Evolutionary conservation across 2,888 invertebrate species (phyloP), one percentile per base, ranked within the genome.

Genomic region (Allygus modestus): DNA sequence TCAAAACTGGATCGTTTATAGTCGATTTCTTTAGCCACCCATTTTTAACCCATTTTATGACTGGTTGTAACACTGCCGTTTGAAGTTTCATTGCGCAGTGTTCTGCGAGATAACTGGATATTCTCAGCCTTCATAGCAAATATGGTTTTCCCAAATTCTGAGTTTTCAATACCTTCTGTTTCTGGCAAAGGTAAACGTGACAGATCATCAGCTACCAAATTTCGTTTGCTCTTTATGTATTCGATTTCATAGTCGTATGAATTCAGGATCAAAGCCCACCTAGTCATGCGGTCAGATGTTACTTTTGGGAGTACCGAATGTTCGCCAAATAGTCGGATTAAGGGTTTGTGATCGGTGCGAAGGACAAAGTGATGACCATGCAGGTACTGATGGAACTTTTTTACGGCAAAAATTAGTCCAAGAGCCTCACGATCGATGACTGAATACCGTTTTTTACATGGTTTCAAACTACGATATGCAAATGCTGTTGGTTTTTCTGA

Each of bases 401-500:
- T 81, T 0, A 81, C 54, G 1, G 2, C 54, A 58, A 81, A 81
- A 58, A 81, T 31, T 4, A 81, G 9, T 2, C 28, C 31, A n/a
- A 69, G 69, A 2, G 69, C 69, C 37, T 69, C 58, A 26, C 54
- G 43, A 81, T 81, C 81, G 0, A 84, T 77, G 0, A 58, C 77
- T 28, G 84, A 81, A 28, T 84, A 84, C 1, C 51, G 33, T 43
- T 46, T 54, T 26, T 81, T 41, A 17, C 23, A 17, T 31, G 12
- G 11, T 54, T 51, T 81, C 5, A 84, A 23, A 17, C 33, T 54
- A 9, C 54, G n/a, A 4, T 54, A 81, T 54, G 54, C 81, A 31
- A 54, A 81, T 17, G 54, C 51, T 26, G 54, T 31, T n/a, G 81
- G 81, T 23, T 23, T 77, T 46, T 83, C 84, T 46, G 43, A 7